A percentile compares a stretch with the other conserved stretches of the same genome.
Evolutionary conservation across 53 echinoderm and acorn worm genomes (phyloP).

Genomic region (Holothuria leucospilota): DNA sequence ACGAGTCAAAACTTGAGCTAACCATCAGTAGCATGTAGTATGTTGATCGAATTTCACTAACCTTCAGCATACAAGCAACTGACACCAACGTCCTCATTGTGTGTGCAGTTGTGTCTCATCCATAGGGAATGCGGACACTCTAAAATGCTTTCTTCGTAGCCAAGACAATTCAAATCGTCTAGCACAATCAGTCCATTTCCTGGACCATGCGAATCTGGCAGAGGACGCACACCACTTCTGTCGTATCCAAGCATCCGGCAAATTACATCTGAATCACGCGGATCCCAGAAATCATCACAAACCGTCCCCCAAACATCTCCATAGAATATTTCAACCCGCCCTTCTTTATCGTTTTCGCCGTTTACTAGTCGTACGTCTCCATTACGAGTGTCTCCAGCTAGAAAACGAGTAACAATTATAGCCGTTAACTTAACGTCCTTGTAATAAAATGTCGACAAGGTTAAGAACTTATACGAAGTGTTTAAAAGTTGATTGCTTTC

Average conservation of each 20-base stretch:
- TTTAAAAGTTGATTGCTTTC: too few relatives aligned
- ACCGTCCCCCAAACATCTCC: slow-evolving; percentile 28
- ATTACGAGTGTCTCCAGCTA: neutral
- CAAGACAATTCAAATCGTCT: neutral
- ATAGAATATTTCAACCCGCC: slow-evolving; percentile 10
- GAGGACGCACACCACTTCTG: neutral
- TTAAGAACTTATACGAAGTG: too few relatives aligned
- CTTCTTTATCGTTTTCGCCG: neutral
- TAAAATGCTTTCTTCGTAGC: neutral
- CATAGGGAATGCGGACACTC: neutral
- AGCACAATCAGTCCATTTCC: neutral
- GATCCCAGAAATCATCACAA: neutral
- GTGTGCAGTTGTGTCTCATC: neutral
- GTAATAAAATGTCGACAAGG: too few relatives aligned
- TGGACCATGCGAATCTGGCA: neutral
- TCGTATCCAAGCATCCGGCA: slow-evolving; percentile 24
- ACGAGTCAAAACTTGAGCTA: too few relatives aligned
- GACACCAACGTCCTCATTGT: neutral
- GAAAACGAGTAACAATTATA: neutral
- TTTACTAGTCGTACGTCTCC: slow-evolving; percentile 19
- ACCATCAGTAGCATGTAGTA: too few relatives aligned
- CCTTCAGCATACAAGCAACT: slow-evolving; percentile 18
- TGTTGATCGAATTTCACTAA: neutral
- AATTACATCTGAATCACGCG: slow-evolving; percentile 10
- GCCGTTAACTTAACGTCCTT: too few relatives aligned